Evolutionary conservation across 2,797 vertebrate genomes (phyloP).

Genomic region (Eidolon dupreanum): DNA sequence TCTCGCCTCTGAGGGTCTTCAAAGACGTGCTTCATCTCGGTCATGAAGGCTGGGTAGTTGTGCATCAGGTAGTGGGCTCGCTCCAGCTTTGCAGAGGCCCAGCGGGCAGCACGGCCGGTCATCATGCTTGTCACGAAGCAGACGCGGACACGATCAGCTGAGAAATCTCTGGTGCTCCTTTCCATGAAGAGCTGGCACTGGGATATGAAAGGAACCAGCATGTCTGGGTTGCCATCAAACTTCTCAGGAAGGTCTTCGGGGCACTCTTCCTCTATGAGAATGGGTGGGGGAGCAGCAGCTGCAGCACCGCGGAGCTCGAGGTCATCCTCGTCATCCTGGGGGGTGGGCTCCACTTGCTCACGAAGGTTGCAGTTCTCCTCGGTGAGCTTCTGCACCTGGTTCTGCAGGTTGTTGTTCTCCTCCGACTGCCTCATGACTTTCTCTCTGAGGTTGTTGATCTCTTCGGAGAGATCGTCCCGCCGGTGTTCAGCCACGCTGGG

Average conservation of each 20-base stretch:
- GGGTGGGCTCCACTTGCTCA: background rate
- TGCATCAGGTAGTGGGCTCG: slow-evolving; percentile 70
- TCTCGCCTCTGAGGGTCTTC: slow-evolving; percentile 78
- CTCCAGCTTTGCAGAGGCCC: slow-evolving; percentile 73
- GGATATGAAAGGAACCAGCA: slow-evolving; percentile 66
- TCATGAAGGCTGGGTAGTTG: slow-evolving; percentile 77
- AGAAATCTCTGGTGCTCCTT: slow-evolving; percentile 72
- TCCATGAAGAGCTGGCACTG: slow-evolving; percentile 80
- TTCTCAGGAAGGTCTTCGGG: slow-evolving; percentile 70
- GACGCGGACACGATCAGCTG: slow-evolving; percentile 62
- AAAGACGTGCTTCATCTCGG: slow-evolving; percentile 75
- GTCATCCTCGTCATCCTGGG: slow-evolving; percentile 23
- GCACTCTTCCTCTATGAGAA: background rate
- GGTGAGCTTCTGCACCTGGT: slow-evolving; percentile 65
- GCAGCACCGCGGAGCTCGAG: slow-evolving; percentile 63
- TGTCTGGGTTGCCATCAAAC: slow-evolving; percentile 76
- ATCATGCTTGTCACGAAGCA: slow-evolving; percentile 80
- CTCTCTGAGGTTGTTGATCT: slow-evolving; percentile 59
- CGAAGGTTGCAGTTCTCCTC: slow-evolving; percentile 63
- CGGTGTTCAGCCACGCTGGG: background rate
- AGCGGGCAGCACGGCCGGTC: slow-evolving; percentile 75
- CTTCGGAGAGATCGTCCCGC: slow-evolving; percentile 53
- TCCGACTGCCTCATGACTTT: slow-evolving; percentile 57
- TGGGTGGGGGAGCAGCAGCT: background rate
- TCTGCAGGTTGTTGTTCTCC: slow-evolving; percentile 71